Conservation (phyloP, 2,113 vertebrate genomes). For the Pithys albifrons region DNA sequence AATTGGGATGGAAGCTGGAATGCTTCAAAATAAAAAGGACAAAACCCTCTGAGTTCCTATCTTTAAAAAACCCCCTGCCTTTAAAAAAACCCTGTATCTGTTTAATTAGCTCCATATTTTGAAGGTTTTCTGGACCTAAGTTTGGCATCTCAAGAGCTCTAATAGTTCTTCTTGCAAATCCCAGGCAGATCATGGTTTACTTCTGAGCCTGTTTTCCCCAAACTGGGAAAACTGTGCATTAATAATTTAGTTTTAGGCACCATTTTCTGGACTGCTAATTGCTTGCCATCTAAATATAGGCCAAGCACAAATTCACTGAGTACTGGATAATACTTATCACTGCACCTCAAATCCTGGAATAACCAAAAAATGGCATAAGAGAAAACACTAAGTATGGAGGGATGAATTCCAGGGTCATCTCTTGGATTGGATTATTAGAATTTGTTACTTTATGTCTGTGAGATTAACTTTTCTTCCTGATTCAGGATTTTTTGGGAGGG, state of each 20-base stretch:
- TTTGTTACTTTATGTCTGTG: background rate
- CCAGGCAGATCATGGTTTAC: background rate
- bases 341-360: background rate
- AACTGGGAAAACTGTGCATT: background rate
- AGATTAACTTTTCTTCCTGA: background rate
- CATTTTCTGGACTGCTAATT: background rate
- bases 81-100: background rate
- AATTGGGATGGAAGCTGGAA: background rate
- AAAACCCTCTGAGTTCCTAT: background rate
- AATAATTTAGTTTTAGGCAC: background rate
- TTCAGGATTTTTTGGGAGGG: background rate
- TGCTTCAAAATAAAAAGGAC: background rate
- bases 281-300: background rate
- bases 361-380: background rate
- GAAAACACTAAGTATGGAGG: background rate
- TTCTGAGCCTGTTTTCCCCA: background rate
- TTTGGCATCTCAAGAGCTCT: background rate
- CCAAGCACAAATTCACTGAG: background rate
- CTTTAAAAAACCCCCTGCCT: background rate
- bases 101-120: background rate
- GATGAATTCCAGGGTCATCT: background rate
- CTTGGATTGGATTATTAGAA: background rate
- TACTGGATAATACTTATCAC: background rate
- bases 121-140: background rate
- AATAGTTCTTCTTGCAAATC: background rate